Percentiles rank a stretch among this genome's conserved stretches.
phyloP scores from a whole-genome alignment of 2,888 invertebrate genomes.

The Dynastes maya region DNA sequence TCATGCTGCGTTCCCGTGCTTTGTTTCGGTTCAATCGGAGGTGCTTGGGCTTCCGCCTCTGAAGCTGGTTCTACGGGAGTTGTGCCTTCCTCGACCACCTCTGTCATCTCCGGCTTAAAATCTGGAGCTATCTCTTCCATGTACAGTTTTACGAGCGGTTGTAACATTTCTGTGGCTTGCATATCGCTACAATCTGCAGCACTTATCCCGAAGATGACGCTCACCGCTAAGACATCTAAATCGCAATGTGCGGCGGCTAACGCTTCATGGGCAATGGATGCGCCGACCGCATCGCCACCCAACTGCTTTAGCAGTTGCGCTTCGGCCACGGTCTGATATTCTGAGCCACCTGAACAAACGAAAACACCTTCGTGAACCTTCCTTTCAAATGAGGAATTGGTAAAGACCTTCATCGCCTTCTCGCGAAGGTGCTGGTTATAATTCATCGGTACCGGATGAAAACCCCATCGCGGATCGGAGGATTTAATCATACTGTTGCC shows the following conservation, averaged over 20 bases:
- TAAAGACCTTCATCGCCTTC: conserved; percentile 70
- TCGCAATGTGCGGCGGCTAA: conserved; percentile 93
- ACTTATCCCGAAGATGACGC: conserved; percentile 86
- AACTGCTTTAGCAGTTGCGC: conserved; percentile 82
- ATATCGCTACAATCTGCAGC: conserved; percentile 49
- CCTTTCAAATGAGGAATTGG: conserved; percentile 68
- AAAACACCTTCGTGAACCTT: conserved; percentile 88
- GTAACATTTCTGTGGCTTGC: background rate
- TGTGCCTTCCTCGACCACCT: background rate
- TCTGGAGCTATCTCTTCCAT: background rate
- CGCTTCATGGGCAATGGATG: conserved; percentile 80
- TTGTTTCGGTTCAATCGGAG: background rate
- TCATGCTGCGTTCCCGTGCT: background rate
- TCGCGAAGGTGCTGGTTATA: conserved; percentile 83
- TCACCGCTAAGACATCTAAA: conserved; percentile 88
- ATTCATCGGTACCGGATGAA: conserved; percentile 90
- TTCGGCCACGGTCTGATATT: conserved; percentile 94
- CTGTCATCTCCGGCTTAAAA: background rate
- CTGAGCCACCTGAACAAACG: conserved; percentile 91
- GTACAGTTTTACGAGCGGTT: conserved; percentile 13
- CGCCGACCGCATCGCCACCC: conserved; percentile 87
- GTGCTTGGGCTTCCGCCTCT: background rate
- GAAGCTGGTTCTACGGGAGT: background rate
- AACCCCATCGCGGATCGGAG: conserved; percentile 93
- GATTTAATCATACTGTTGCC: conserved; percentile 79